Evolutionary conservation across 2,113 vertebrate species (phyloP).

Genomic region (Isichthys henryi): DNA sequence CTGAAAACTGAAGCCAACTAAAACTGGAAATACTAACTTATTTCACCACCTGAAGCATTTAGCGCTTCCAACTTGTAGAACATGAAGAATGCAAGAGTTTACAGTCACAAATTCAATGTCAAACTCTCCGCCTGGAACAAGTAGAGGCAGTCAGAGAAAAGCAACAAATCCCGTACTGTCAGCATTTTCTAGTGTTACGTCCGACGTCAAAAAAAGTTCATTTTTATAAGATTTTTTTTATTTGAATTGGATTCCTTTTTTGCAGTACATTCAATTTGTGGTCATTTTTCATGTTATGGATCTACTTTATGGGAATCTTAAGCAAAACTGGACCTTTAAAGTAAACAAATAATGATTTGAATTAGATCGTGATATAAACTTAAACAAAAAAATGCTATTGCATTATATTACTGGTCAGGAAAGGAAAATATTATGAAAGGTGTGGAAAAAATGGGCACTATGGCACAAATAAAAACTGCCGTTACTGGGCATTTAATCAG

Average conservation of each 20-base stretch:
- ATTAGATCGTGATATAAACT: neutral
- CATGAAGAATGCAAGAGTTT: neutral
- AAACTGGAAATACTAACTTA: neutral
- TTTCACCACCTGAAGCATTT: neutral
- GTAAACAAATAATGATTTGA: neutral
- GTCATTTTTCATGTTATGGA: neutral
- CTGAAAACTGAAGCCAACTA: neutral
- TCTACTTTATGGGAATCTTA: neutral
- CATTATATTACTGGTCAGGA: neutral
- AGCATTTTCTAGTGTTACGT: neutral
- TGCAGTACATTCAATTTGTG: neutral
- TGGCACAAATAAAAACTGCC: neutral
- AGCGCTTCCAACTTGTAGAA: neutral
- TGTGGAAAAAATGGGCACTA: neutral
- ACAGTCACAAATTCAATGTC: neutral
- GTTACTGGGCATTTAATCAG: neutral
- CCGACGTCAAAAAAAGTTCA: neutral
- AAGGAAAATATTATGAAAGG: neutral
- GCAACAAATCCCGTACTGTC: neutral
- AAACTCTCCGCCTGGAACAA: neutral
- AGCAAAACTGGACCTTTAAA: neutral
- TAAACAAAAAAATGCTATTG: neutral
- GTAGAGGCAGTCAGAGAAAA: neutral
- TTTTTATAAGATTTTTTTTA: neutral
- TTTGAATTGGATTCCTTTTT: neutral